These are phyloP conservation scores for Synergus gifuensis DNA, from an alignment of 2,888 invertebrate genomes.

Conservation along the genomic window DNA sequence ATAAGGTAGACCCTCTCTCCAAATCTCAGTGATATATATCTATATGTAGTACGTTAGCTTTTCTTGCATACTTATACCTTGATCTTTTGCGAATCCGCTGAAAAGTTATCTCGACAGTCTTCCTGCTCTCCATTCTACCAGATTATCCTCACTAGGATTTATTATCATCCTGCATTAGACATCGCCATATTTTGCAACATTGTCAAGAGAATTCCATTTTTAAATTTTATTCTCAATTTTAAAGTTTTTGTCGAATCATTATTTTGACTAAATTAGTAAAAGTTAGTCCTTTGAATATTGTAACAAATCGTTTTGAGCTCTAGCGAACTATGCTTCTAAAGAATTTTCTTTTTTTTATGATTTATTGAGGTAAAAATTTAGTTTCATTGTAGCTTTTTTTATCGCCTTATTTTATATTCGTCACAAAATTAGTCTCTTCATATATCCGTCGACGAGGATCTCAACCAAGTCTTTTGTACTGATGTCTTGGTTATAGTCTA, in stretches of 20 bases:
- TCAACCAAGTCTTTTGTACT: slow-evolving; percentile 1
- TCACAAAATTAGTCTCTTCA: background rate
- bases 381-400: background rate
- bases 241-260: background rate
- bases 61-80: slow-evolving; percentile 26
- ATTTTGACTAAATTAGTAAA: background rate
- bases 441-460: background rate
- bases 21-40: background rate
- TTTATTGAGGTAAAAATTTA: too few species aligned
- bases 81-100: slow-evolving; percentile 41
- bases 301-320: background rate
- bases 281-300: background rate
- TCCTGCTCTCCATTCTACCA: slow-evolving; percentile 34
- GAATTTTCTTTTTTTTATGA: too few species aligned
- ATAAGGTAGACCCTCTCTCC: slow-evolving; percentile 11
- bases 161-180: slow-evolving; percentile 40
- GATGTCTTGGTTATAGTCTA: slow-evolving; percentile 3
- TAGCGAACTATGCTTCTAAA: too few species aligned
- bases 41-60: slow-evolving; percentile 2
- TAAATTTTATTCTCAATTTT: background rate
- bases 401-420: background rate
- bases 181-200: slow-evolving; percentile 22
- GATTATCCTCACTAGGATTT: slow-evolving; percentile 34
- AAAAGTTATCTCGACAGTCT: slow-evolving; percentile 41
- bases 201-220: slow-evolving; percentile 6